These are phyloP conservation scores for Lysandra coridon DNA, from an alignment of 2,888 invertebrate genomes.

Conservation along the genomic window DNA sequence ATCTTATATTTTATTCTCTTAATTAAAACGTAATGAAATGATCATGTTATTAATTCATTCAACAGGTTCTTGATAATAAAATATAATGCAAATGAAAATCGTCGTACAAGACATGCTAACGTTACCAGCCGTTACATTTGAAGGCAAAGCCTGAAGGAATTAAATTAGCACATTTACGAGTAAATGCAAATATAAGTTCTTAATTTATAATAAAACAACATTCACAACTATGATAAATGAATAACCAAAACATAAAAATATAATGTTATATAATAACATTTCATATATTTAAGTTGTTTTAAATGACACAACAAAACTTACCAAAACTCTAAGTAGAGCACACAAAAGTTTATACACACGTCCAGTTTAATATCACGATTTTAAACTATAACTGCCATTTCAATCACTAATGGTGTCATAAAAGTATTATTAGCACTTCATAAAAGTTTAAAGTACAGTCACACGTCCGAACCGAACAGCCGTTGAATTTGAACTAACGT, in stretches of 20 bases:
- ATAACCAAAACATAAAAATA: neutral
- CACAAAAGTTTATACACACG: neutral
- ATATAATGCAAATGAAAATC: conserved; percentile 11
- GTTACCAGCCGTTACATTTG: conserved; percentile 25
- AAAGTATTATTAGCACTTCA: neutral
- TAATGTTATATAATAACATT: neutral
- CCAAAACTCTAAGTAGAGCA: conserved; percentile 1
- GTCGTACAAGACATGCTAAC: neutral
- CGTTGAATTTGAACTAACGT: conserved; percentile 77
- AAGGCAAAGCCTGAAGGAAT: neutral
- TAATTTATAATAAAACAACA: neutral
- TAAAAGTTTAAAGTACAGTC: conserved; percentile 6
- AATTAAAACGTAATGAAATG: conserved; percentile 2
- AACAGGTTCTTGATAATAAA: conserved; percentile 6
- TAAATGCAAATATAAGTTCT: neutral
- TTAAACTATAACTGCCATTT: neutral
- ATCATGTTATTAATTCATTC: neutral
- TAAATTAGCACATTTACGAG: neutral
- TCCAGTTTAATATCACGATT: neutral
- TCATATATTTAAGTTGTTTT: neutral
- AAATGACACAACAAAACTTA: neutral
- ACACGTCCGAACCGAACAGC: conserved; percentile 65
- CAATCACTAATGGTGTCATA: neutral
- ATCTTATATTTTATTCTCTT: neutral
- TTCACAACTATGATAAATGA: neutral